phyloP scores from a whole-genome alignment of 2,888 invertebrate species.

The Aelia acuminata region DNA sequence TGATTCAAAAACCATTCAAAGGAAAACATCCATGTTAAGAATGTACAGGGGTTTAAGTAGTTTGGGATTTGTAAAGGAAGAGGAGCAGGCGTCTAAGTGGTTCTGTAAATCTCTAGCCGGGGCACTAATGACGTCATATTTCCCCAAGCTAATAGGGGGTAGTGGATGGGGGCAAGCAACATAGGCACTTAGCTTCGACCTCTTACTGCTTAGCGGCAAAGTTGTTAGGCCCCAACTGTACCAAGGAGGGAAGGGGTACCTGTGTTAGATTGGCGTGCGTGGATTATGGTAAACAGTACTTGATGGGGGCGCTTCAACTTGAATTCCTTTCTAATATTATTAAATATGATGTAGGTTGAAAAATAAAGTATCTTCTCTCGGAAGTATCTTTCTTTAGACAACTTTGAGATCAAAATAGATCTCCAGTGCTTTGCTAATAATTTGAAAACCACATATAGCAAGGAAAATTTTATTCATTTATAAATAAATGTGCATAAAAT shows the following conservation, averaged over 20 bases:
- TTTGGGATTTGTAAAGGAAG: conserved; percentile 34
- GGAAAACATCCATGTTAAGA: conserved; percentile 8
- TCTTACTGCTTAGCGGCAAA: conserved; percentile 46
- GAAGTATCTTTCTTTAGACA: no score
- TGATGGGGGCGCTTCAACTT: neutral
- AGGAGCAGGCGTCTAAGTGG: conserved; percentile 35
- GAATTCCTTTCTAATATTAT: neutral
- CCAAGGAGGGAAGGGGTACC: neutral
- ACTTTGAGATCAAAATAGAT: no score
- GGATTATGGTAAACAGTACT: neutral
- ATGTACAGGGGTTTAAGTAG: neutral
- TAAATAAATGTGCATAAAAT: no score
- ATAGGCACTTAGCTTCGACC: conserved; percentile 39
- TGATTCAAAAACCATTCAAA: neutral
- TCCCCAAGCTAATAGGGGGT: conserved; percentile 53
- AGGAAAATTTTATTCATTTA: no score
- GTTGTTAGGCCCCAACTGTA: conserved; percentile 13
- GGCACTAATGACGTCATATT: conserved; percentile 56
- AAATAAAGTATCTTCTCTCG: no score
- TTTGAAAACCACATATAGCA: no score
- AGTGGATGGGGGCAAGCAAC: neutral
- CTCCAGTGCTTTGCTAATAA: no score
- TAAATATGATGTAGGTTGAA: no score
- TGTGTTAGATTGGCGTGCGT: neutral
- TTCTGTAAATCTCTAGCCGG: conserved; percentile 51